phyloP scores from a whole-genome alignment of 1,140 invertebrate genomes.

The Microplitis mediator region DNA sequence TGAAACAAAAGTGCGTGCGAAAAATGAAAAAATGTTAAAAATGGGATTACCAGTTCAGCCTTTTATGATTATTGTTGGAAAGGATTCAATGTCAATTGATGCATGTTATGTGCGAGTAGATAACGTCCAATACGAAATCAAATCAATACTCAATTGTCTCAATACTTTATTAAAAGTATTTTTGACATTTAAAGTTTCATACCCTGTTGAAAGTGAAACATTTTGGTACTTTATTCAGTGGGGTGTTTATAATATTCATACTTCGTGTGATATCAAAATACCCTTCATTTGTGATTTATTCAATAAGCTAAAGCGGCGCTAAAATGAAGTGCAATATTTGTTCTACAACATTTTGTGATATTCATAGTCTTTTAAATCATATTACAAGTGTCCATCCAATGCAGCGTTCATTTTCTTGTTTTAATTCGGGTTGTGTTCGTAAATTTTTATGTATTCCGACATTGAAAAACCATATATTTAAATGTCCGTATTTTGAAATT shows the following conservation, averaged over 20 bases:
- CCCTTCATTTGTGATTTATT: constrained; percentile 3
- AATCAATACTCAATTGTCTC: constrained; percentile 5
- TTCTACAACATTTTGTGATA: too few species aligned
- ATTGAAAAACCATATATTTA: too few species aligned
- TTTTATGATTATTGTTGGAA: constrained; percentile 21
- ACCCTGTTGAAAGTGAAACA: constrained; percentile 22
- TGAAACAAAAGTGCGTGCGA: background rate
- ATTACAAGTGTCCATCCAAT: too few species aligned
- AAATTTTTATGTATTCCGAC: too few species aligned
- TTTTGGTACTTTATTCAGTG: constrained; percentile 23
- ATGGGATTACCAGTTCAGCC: constrained; percentile 12
- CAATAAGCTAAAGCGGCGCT: background rate
- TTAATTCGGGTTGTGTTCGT: too few species aligned
- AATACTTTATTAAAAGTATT: constrained; percentile 17
- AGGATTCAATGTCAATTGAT: background rate
- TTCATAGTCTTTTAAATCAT: too few species aligned
- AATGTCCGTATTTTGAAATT: too few species aligned
- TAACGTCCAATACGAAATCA: background rate
- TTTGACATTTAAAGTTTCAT: constrained; percentile 15
- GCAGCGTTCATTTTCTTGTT: too few species aligned
- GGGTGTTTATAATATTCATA: constrained; percentile 8
- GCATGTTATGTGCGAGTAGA: constrained; percentile 20
- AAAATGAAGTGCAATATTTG: too few species aligned
- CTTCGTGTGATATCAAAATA: constrained; percentile 11
- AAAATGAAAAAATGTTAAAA: background rate